Percentiles rank a stretch among this genome's conserved stretches.
phyloP scores from a whole-genome alignment of 2,888 invertebrate species.

The Pharmacophagus antenor region DNA sequence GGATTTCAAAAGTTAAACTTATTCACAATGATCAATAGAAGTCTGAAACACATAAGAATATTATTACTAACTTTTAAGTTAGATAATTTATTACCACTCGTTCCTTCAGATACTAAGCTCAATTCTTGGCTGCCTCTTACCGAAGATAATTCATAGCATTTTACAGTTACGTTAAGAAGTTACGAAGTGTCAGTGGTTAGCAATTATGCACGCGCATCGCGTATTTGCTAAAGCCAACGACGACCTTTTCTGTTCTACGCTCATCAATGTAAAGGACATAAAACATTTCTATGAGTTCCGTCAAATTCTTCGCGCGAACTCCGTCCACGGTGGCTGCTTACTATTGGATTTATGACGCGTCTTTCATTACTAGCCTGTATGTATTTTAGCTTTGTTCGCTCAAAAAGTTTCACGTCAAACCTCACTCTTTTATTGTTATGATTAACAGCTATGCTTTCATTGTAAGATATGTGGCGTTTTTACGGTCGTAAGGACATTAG shows the following conservation, averaged over 20 bases:
- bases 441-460: constrained; percentile 36
- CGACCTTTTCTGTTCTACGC: constrained; percentile 53
- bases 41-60: background rate
- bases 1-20: background rate
- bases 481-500: constrained; percentile 24
- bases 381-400: constrained; percentile 46
- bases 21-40: background rate
- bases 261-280: constrained; percentile 70
- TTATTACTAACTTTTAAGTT: background rate
- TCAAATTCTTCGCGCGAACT: constrained; percentile 50
- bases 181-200: constrained; percentile 35
- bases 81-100: constrained; percentile 11
- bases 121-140: background rate
- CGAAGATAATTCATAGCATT: constrained; percentile 3
- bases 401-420: constrained; percentile 39
- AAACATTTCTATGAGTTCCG: constrained; percentile 60
- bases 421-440: constrained; percentile 44
- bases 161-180: constrained; percentile 32
- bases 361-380: constrained; percentile 52
- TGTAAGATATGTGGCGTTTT: constrained; percentile 29
- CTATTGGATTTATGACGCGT: constrained; percentile 59
- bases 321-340: constrained; percentile 49
- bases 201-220: constrained; percentile 32
- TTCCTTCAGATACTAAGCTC: constrained; percentile 10
- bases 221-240: constrained; percentile 36